phyloP scores from a whole-genome alignment of 2,797 vertebrate genomes.

The Calcarius lapponicus region DNA sequence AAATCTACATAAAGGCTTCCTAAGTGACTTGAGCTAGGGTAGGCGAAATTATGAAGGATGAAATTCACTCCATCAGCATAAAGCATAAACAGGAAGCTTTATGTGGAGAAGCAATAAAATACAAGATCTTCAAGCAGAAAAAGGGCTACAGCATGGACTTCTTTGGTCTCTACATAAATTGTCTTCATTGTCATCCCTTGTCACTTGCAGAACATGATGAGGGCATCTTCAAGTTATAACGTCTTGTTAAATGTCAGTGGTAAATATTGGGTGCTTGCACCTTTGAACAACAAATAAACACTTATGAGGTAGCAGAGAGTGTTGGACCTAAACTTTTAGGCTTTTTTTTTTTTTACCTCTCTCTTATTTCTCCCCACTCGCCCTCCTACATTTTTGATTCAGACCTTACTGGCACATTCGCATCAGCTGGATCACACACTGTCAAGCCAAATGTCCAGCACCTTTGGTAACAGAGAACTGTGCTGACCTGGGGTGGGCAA shows the following conservation, averaged over 20 bases:
- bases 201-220: background rate
- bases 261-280: background rate
- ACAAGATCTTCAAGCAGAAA: background rate
- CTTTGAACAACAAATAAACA: background rate
- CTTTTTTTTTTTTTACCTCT: background rate
- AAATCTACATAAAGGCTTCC: conserved; percentile 60
- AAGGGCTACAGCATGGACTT: background rate
- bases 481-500: background rate
- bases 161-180: background rate
- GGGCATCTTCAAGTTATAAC: background rate
- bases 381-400: background rate
- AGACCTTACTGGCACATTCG: background rate
- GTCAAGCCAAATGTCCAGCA: background rate
- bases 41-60: conserved; percentile 34
- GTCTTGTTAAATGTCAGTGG: background rate
- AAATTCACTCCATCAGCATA: conserved; percentile 61
- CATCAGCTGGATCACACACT: background rate
- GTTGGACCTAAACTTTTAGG: background rate
- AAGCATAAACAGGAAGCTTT: conserved; percentile 48
- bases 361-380: rapidly evolving
- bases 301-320: background rate
- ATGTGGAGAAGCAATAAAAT: conserved; percentile 4
- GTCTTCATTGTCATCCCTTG: background rate
- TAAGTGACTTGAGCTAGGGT: conserved; percentile 49
- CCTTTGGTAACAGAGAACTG: background rate